Evolutionary conservation across 2,113 vertebrate species (phyloP).

Genomic region (Varanus komodoensis): DNA sequence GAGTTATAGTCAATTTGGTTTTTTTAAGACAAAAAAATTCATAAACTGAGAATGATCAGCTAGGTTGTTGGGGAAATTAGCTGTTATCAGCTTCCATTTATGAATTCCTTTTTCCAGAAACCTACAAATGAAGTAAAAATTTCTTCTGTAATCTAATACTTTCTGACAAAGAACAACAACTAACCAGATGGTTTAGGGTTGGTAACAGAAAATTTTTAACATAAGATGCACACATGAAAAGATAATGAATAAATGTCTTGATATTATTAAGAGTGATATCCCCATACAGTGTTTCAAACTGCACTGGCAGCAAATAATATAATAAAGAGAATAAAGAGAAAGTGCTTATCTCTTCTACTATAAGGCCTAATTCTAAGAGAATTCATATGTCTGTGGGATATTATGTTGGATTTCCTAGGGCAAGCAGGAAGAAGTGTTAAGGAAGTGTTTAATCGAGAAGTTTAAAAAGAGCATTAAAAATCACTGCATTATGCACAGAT

Average conservation of each 20-base stretch:
- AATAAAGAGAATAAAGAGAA: conserved; percentile 28
- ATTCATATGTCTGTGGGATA: neutral
- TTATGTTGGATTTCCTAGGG: neutral
- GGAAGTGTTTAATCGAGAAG: neutral
- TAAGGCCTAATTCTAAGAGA: neutral
- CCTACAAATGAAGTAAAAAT: conserved; percentile 32
- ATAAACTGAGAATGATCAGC: conserved; percentile 13
- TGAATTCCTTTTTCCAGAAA: conserved; percentile 17
- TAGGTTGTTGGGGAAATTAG: conserved; percentile 56
- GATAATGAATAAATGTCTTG: conserved; percentile 20
- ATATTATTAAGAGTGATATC: neutral
- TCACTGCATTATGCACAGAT: accelerated
- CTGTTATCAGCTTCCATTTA: conserved; percentile 23
- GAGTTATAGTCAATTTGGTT: conserved; percentile 42
- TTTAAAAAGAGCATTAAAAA: neutral
- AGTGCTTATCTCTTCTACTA: neutral
- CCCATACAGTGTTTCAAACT: neutral
- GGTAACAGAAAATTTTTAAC: conserved; percentile 14
- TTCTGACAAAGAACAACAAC: conserved; percentile 36
- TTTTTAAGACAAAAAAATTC: too few species aligned
- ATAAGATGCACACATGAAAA: conserved; percentile 27
- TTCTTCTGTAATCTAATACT: conserved; percentile 41
- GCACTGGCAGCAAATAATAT: neutral
- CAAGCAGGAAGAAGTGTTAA: neutral
- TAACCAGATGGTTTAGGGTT: neutral